Evolutionary conservation across 2,888 invertebrate genomes (phyloP).

Genomic region (Bedellia somnulentella): DNA sequence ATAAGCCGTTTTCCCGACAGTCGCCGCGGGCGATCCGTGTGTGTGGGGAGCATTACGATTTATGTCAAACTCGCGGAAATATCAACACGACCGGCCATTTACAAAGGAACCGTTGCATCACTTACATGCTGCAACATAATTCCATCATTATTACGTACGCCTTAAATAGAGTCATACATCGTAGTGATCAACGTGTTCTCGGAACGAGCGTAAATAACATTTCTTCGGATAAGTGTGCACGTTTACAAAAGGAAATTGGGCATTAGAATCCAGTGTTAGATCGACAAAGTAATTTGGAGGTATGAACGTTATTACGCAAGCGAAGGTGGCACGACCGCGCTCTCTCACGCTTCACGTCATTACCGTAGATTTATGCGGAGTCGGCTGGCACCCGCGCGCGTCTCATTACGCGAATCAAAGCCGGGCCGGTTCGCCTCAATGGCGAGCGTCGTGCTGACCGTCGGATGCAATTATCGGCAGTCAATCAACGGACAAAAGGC

Average conservation of each 20-base stretch:
- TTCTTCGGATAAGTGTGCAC: conserved; percentile 13
- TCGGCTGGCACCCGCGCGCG: conserved; percentile 32
- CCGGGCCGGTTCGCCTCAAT: conserved; percentile 30
- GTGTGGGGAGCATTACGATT: conserved; percentile 24
- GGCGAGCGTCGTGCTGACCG: conserved; percentile 42
- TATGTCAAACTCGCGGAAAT: conserved; percentile 23
- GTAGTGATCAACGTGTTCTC: conserved; percentile 5
- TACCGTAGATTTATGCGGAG: conserved; percentile 45
- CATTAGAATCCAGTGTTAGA: conserved; percentile 16
- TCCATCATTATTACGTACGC: neutral
- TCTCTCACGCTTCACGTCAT: conserved; percentile 47
- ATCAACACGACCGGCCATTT: conserved; percentile 8
- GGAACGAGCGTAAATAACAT: conserved; percentile 16
- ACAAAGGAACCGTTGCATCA: conserved; percentile 1
- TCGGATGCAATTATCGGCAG: conserved; percentile 38
- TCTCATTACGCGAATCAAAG: conserved; percentile 47
- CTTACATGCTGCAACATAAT: conserved; percentile 1
- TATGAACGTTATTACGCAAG: conserved; percentile 45
- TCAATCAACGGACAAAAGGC: conserved; percentile 30
- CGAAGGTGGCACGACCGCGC: conserved; percentile 41
- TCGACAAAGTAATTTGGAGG: conserved; percentile 27
- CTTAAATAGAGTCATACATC: conserved; percentile 7
- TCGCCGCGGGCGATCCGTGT: conserved; percentile 21
- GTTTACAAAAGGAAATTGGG: conserved; percentile 24
- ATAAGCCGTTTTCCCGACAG: conserved; percentile 23